Conservation (phyloP, 2,113 vertebrate genomes). For the Spilogale gracilis region DNA sequence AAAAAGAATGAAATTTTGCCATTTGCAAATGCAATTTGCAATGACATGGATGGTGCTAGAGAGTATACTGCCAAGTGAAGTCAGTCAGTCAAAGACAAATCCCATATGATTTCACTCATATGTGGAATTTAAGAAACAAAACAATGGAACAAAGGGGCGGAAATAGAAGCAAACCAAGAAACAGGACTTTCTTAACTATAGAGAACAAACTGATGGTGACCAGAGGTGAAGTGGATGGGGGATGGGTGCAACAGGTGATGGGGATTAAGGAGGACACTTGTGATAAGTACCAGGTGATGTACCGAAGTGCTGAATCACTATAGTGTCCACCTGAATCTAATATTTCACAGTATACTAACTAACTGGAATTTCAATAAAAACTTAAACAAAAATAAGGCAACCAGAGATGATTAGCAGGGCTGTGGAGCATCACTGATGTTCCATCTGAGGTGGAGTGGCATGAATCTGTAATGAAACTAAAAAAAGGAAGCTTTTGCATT, state of each 20-base stretch:
- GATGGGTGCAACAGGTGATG: neutral
- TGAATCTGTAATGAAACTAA: conserved; percentile 49
- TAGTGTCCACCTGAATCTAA: neutral
- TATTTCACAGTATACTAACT: neutral
- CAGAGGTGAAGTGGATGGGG: neutral
- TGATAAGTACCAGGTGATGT: neutral
- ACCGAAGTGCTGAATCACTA: neutral
- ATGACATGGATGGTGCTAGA: neutral
- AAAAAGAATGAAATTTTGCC: neutral
- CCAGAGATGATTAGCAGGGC: neutral
- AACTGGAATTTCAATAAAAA: neutral
- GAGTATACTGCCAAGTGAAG: neutral
- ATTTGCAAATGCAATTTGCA: neutral
- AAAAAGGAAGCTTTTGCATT: neutral
- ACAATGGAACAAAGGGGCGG: neutral
- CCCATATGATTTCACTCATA: neutral
- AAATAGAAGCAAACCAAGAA: neutral
- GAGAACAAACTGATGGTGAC: neutral
- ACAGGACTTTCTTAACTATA: neutral
- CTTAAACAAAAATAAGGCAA: neutral
- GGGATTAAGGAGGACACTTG: neutral
- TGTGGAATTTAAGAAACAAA: neutral
- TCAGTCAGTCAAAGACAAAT: neutral
- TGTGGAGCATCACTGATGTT: neutral
- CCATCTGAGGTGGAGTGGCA: neutral